A percentile compares a stretch with the other conserved stretches of the same genome.
Conservation (phyloP, 1,140 invertebrate species). For the Scaptomyza hsui region DNA sequence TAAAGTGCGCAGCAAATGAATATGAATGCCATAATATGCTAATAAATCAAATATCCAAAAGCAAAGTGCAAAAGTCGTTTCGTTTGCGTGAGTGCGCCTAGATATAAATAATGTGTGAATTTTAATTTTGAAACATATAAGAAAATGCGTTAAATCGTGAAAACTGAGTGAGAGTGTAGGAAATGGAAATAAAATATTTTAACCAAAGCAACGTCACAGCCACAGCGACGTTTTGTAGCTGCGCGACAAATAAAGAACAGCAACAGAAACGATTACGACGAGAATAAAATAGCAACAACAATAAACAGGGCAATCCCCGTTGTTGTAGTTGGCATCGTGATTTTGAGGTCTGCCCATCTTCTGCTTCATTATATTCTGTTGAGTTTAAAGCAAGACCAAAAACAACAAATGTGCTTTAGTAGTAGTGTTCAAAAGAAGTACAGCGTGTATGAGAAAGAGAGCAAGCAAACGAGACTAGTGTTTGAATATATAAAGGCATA, state of each 20-base stretch:
- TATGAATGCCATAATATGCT: slow-evolving; percentile 74
- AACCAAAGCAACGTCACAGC: slow-evolving; percentile 14
- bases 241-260: slow-evolving; percentile 44
- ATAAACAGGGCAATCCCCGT: slow-evolving; percentile 42
- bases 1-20: slow-evolving; percentile 36
- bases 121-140: slow-evolving; percentile 42
- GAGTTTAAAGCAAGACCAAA: slow-evolving; percentile 35
- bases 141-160: slow-evolving; percentile 18
- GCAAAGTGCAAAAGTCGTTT: slow-evolving; percentile 65
- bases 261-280: slow-evolving; percentile 1
- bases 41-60: slow-evolving; percentile 63
- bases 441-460: slow-evolving; percentile 5
- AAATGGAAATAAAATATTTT: slow-evolving; percentile 37
- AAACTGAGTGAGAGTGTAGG: slow-evolving; percentile 41
- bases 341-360: slow-evolving; percentile 48
- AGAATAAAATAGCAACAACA: slow-evolving; percentile 12
- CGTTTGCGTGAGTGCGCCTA: background rate
- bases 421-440: slow-evolving; percentile 15
- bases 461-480: background rate
- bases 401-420: slow-evolving; percentile 48
- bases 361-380: slow-evolving; percentile 2
- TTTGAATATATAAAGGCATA: slow-evolving; percentile 24
- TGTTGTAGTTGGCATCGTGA: slow-evolving; percentile 43
- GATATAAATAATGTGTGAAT: slow-evolving; percentile 3
- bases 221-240: slow-evolving; percentile 41